Base-by-base conservation (phyloP, 2,888 invertebrate species). In the Andrena dorsata region DNA sequence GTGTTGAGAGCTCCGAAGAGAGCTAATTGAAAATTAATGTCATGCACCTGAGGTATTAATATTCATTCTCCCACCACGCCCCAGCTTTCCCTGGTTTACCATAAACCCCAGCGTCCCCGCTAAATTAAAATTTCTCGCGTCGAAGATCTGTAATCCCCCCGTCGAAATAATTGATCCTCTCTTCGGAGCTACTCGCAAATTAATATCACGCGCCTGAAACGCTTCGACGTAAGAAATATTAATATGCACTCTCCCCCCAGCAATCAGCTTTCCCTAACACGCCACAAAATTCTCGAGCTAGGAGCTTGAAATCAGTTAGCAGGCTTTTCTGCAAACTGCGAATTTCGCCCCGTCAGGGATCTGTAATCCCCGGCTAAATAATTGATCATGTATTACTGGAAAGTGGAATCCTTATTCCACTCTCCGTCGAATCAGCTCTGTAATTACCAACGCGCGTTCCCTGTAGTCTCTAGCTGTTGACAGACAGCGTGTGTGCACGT, bases 391-490 rank as follows among this genome's bases (percentile, higher is more conserved):
- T 26, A 23, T 56, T 10, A 26, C 10, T 8, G 10, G 56, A 56
- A 20, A 26, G 23, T 56, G 23, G 26, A 26, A 13, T 28, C 26
- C 28, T 60, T 60, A 28, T 6, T 60, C 60, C 28, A 30, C 60
- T 60, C 28, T 60, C 60, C 16, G 28, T 28, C 60, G 60, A 30
- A 30, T 60, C 60, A n/a, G 26, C 28, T 7, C n/a, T 30, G 8
- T 16, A 58, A 47, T 64, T 63, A n/a, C 30, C 32, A 28, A 20
- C n/a, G 0, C 4, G 20, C n/a, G 26, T 23, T 75, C 64, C 53
- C 60, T 64, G n/a, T 77, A 81, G 69, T 69, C 73, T 70, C 73
- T 65, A 73, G 60, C 13, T 68, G 32, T 51, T 23, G 58, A 56
- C 6, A 8, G 28, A 47, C 20, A 26, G 32, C 77, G 72, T 58